Base-by-base conservation (phyloP, 2,888 invertebrate species). In the Netelia inedita region DNA sequence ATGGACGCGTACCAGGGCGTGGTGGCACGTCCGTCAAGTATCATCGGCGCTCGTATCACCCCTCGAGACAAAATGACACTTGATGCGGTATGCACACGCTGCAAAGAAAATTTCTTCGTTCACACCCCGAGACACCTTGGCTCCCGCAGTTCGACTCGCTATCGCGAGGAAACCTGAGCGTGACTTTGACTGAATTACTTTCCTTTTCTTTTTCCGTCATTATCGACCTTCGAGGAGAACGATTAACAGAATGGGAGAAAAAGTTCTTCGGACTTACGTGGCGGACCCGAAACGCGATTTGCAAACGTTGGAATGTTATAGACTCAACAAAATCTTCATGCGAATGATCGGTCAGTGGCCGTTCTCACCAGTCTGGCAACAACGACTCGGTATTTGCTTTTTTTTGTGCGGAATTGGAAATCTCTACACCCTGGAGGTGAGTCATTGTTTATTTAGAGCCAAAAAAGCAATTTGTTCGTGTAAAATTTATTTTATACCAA, bases 291-390 rank as follows among this genome's bases (percentile, higher is more conserved):
- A 72, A 19, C 79, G 83, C 19, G 79, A 83, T 75, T 41, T 83
- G 23, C 79, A 61, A 72, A 83, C 71, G 10, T 68, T 83, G 66
- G 46, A 79, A 41, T 83, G 41, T 43, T 83, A 83, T 59, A 80
- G 66, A 35, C 41, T 80, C 41, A 83, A 83, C 50, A 76, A 76
- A 75, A 66, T 76, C 1, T 72, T 72, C 11, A 79, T 83, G 83
- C 21, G 72, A 43, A 53, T 83, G 72, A 76, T 79, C 19, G 83
- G 83, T 3, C 79, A 79, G 50, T 83, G 79, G 83, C 83, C 83
- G 1, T 83, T 79, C 50, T 79, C 79, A 10, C 83, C 83, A 10
- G 21, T 79, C 19, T 83, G 83, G 83, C 83, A 83, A 66, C 83
- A 75, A 16, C 79, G 79, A 14, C 79, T 79, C 50, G 83, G 75